phyloP scores from a whole-genome alignment of 2,888 invertebrate species.

The Pediacus dermestoides region DNA sequence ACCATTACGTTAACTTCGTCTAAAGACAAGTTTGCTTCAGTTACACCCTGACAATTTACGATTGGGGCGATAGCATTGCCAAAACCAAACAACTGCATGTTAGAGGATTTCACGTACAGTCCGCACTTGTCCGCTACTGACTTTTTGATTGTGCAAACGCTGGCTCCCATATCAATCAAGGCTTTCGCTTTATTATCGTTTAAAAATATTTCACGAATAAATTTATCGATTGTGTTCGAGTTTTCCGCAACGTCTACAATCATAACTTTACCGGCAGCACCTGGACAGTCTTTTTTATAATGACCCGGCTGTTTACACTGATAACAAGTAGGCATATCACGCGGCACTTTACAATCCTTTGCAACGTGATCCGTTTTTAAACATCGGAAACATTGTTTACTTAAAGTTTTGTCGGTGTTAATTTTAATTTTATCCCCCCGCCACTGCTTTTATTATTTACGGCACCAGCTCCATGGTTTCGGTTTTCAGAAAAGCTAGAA shows the following conservation, averaged over 20 bases:
- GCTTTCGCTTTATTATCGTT: not conserved
- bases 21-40: not conserved
- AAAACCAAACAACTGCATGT: not conserved
- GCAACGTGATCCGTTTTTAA: not conserved
- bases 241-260: not conserved
- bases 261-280: not conserved
- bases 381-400: no score
- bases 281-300: not conserved
- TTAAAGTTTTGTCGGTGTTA: no score
- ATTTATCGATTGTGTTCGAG: not conserved
- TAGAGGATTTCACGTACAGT: not conserved
- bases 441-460: not conserved
- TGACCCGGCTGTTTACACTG: slow-evolving; percentile 1
- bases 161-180: not conserved
- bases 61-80: slow-evolving; percentile 1
- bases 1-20: not conserved
- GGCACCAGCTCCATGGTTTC: not conserved
- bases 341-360: not conserved
- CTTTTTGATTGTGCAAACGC: not conserved
- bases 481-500: not conserved
- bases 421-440: no score
- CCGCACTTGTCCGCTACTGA: not conserved
- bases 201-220: not conserved
- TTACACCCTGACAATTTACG: slow-evolving; percentile 1
- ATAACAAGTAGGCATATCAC: not conserved